phyloP scores from a whole-genome alignment of 2,888 invertebrate species.

The Brachylomia viminalis region DNA sequence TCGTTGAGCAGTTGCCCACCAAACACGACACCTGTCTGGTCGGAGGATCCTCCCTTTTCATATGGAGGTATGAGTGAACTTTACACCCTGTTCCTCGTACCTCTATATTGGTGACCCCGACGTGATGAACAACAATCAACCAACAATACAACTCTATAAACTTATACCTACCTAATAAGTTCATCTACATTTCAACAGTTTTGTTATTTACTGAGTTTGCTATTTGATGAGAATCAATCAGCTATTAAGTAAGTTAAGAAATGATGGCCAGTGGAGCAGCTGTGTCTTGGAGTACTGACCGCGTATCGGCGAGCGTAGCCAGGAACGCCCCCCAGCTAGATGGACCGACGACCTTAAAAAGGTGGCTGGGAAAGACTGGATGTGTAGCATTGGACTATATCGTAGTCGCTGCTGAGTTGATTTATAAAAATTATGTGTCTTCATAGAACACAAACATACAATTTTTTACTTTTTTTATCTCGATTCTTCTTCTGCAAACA shows the following conservation, averaged over 20 bases:
- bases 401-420: no score
- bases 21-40: no score
- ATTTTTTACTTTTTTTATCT: background rate
- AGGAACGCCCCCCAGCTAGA: background rate
- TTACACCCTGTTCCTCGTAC: no score
- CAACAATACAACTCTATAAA: no score
- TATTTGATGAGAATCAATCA: background rate
- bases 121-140: no score
- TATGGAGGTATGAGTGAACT: no score
- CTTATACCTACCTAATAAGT: no score
- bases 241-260: background rate
- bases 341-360: background rate
- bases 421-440: background rate
- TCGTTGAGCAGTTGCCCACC: no score
- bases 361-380: background rate
- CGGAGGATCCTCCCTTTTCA: no score
- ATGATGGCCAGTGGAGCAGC: background rate
- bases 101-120: no score
- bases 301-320: background rate
- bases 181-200: background rate
- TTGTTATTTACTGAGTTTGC: no score
- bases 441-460: background rate
- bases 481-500: slow-evolving; percentile 4
- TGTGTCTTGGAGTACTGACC: background rate
- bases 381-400: no score